A percentile compares a stretch with the other conserved stretches of the same genome.
These are phyloP conservation scores for Malurus leucopterus DNA, from an alignment of 2,797 vertebrate species.

Conservation along the genomic window DNA sequence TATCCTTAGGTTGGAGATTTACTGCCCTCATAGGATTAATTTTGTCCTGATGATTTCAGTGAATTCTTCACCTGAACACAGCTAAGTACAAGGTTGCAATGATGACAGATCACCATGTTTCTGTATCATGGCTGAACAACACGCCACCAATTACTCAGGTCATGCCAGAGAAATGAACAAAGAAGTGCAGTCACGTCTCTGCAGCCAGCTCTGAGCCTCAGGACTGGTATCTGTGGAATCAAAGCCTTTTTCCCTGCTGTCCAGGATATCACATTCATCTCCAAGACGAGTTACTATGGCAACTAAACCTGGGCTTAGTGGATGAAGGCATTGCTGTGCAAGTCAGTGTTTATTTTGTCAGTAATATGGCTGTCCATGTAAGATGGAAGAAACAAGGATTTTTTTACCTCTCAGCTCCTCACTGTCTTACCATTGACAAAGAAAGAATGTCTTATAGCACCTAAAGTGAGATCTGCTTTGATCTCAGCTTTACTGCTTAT, in stretches of 20 bases:
- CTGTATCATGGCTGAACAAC: not conserved
- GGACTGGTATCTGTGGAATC: slow-evolving; percentile 21
- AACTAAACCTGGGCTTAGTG: slow-evolving; percentile 51
- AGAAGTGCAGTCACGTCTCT: not conserved
- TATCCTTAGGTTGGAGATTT: not conserved
- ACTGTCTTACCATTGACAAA: not conserved
- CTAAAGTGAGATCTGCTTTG: not conserved
- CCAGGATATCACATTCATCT: slow-evolving; percentile 48
- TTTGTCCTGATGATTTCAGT: not conserved
- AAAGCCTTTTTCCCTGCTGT: slow-evolving; percentile 24
- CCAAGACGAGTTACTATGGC: slow-evolving; percentile 39
- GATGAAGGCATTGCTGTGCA: slow-evolving; percentile 25
- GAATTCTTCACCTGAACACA: not conserved
- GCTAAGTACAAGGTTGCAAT: not conserved
- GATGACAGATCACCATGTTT: not conserved
- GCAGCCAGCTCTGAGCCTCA: not conserved
- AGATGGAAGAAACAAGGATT: not conserved
- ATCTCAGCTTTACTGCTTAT: not conserved
- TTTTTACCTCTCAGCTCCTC: not conserved
- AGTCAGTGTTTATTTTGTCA: slow-evolving; percentile 27
- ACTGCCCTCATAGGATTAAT: not conserved
- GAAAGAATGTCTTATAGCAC: not conserved
- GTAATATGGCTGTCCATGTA: not conserved
- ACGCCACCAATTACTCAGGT: not conserved
- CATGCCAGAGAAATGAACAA: not conserved